These are phyloP conservation scores for Tenualosa thibaudeaui DNA, from an alignment of 2,797 vertebrate species.

Conservation along the genomic window DNA sequence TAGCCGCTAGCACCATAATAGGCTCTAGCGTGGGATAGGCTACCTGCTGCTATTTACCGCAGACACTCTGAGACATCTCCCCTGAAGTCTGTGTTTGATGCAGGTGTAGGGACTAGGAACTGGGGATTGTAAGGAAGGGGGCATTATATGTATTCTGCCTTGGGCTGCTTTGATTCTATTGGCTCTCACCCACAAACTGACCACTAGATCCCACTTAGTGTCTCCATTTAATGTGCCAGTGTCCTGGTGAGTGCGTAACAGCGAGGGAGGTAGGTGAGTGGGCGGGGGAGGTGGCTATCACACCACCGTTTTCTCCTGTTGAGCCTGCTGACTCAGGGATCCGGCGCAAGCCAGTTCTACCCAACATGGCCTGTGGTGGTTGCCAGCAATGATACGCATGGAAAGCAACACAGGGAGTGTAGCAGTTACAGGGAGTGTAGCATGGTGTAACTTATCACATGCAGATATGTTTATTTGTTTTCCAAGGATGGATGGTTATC, in stretches of 20 bases:
- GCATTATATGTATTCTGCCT: not conserved
- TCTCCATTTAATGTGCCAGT: not conserved
- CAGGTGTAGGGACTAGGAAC: not conserved
- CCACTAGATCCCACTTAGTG: not conserved
- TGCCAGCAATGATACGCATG: not conserved
- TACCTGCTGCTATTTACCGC: not conserved
- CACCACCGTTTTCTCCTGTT: not conserved
- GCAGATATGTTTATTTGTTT: conserved; percentile 16
- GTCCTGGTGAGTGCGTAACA: not conserved
- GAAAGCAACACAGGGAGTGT: not conserved
- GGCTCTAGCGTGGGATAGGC: not conserved
- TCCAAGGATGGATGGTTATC: not conserved
- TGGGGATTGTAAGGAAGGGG: not conserved
- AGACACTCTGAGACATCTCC: not conserved
- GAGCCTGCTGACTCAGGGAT: not conserved
- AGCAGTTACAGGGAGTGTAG: not conserved
- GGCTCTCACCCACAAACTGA: not conserved
- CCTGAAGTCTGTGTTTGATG: not conserved
- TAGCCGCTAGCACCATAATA: not conserved
- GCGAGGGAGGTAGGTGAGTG: not conserved
- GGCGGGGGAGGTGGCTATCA: not conserved
- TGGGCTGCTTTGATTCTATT: not conserved
- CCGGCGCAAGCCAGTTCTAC: not conserved
- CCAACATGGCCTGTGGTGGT: not conserved
- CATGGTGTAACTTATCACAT: not conserved